Percentiles rank a stretch among this genome's conserved stretches.
Evolutionary conservation across 2,113 vertebrate species (phyloP).

Genomic region (human (Homo sapiens)): DNA sequence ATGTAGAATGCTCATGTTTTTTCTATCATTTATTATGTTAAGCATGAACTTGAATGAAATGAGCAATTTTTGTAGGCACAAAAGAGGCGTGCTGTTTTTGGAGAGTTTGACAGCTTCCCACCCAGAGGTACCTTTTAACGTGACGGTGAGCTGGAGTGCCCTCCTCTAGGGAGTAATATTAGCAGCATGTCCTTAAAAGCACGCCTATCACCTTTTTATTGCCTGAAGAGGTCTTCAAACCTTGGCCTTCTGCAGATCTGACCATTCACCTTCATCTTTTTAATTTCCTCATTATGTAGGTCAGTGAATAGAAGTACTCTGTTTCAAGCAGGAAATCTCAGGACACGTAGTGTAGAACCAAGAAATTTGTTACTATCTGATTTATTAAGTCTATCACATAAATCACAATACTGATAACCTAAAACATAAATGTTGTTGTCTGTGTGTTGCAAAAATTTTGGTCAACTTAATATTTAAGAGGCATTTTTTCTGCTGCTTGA

Average conservation of each 20-base stretch:
- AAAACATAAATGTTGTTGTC: not conserved
- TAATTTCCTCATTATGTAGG: not conserved
- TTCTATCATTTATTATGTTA: not conserved
- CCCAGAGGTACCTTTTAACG: not conserved
- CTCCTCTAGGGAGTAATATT: rapidly evolving
- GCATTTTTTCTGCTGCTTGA: not conserved
- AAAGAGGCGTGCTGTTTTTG: not conserved
- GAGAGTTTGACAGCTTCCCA: not conserved
- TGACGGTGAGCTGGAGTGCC: not conserved
- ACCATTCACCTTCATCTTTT: not conserved
- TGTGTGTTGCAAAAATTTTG: not conserved
- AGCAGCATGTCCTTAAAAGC: not conserved
- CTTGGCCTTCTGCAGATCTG: not conserved
- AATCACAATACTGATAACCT: not conserved
- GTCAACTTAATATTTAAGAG: not conserved
- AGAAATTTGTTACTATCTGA: not conserved
- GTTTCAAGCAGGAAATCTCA: conserved; percentile 8
- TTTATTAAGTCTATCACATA: not conserved
- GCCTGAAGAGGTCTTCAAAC: not conserved
- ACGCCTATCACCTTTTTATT: not conserved
- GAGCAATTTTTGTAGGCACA: not conserved
- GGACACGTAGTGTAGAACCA: not conserved
- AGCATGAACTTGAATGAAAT: not conserved
- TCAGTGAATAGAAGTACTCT: not conserved
- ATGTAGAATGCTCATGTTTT: not conserved